Conservation (phyloP, 1,140 invertebrate genomes). For the Aphaenogaster rudis region DNA sequence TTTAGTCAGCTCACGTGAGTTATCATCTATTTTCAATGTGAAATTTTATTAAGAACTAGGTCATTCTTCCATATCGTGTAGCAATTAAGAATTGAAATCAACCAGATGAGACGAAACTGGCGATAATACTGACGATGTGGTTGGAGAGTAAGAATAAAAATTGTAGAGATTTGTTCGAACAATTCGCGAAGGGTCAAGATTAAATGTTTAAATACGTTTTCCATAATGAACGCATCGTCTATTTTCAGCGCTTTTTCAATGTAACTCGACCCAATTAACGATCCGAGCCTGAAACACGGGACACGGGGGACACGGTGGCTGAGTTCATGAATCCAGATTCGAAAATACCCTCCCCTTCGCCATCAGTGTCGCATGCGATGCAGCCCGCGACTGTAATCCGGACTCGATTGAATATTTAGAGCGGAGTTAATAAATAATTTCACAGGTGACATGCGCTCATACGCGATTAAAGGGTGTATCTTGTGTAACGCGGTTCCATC, state of each 20-base stretch:
- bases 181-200: constrained; percentile 13
- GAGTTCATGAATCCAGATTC: constrained; percentile 24
- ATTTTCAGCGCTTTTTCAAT: constrained; percentile 32
- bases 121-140: neutral
- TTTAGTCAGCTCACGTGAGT: neutral
- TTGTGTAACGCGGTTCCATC: constrained; percentile 32
- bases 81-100: constrained; percentile 37
- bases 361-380: neutral
- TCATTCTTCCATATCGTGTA: neutral
- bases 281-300: neutral
- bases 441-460: constrained; percentile 30
- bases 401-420: constrained; percentile 38
- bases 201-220: constrained; percentile 40
- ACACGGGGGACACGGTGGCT: neutral
- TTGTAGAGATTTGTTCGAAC: neutral
- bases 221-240: neutral
- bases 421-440: constrained; percentile 49
- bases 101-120: neutral
- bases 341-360: neutral
- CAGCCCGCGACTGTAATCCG: neutral
- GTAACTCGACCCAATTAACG: constrained; percentile 26
- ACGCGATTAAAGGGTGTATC: constrained; percentile 56
- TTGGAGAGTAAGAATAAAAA: neutral
- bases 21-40: neutral
- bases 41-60: constrained; percentile 13